Evolutionary conservation across 2,888 invertebrate species (phyloP).

Genomic region (Anthophora plumipes): DNA sequence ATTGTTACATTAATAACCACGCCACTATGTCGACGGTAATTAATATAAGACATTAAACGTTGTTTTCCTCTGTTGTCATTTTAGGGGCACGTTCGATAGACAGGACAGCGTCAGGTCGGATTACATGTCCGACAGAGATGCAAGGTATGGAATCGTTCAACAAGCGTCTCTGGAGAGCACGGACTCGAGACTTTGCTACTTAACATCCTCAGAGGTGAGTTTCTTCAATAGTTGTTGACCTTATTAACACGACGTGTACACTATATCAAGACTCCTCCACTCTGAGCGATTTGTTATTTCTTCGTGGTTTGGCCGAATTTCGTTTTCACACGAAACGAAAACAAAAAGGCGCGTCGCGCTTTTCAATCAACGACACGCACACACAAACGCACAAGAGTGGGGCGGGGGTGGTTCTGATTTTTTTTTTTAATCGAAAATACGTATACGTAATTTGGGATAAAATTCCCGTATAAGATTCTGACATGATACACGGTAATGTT

Average conservation of each 20-base stretch:
- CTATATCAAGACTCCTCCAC: slow-evolving; percentile 68
- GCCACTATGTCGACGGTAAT: too few species aligned
- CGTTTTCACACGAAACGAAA: too few species aligned
- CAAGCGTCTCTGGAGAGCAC: slow-evolving; percentile 97
- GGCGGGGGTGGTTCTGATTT: too few species aligned
- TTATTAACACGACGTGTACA: slow-evolving; percentile 68
- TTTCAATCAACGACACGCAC: too few species aligned
- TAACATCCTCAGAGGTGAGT: slow-evolving; percentile 98
- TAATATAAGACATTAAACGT: neutral
- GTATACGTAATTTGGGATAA: too few species aligned
- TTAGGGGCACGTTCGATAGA: slow-evolving; percentile 93
- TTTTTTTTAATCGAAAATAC: too few species aligned
- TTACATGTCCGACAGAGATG: slow-evolving; percentile 95
- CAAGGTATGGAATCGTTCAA: slow-evolving; percentile 94
- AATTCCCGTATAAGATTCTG: too few species aligned
- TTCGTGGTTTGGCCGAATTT: slow-evolving; percentile 43
- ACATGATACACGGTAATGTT: too few species aligned
- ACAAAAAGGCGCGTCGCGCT: too few species aligned
- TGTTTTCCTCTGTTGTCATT: slow-evolving; percentile 57
- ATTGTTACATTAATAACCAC: too few species aligned
- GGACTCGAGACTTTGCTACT: slow-evolving; percentile 96
- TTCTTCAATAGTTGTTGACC: slow-evolving; percentile 74
- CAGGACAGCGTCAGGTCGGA: slow-evolving; percentile 96
- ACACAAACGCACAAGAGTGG: too few species aligned
- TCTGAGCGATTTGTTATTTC: slow-evolving; percentile 37